These are phyloP conservation scores for Alaudala cheleensis DNA, from an alignment of 2,113 vertebrate species.

Conservation along the genomic window DNA sequence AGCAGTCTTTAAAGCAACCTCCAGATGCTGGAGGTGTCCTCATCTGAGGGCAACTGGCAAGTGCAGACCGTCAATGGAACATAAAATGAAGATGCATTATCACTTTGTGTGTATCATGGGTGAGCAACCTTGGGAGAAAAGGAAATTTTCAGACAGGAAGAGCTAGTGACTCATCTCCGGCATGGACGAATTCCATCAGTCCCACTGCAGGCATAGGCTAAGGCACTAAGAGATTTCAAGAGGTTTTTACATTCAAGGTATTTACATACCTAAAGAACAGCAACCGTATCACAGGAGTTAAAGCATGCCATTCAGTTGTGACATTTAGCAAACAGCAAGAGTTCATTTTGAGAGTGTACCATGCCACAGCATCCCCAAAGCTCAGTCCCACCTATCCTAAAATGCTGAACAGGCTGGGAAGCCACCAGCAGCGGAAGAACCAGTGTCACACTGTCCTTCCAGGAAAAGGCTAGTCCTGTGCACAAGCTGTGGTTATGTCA, in stretches of 20 bases:
- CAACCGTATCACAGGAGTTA: background rate
- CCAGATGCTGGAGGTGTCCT: background rate
- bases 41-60: background rate
- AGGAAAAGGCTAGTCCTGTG: background rate
- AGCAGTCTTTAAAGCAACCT: background rate
- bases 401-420: background rate
- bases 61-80: background rate
- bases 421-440: background rate
- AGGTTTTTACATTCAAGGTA: background rate
- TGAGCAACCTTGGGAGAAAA: background rate
- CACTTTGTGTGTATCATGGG: background rate
- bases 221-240: background rate
- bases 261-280: background rate
- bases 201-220: background rate
- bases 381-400: background rate
- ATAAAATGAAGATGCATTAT: background rate
- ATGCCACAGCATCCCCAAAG: background rate
- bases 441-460: background rate
- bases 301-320: rapidly evolving
- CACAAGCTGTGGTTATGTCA: rapidly evolving
- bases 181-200: background rate
- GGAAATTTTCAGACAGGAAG: background rate
- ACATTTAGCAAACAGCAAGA: background rate
- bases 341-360: background rate
- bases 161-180: background rate